Evolutionary conservation across 2,888 invertebrate genomes (phyloP).

Genomic region (Drosophila greeni): DNA sequence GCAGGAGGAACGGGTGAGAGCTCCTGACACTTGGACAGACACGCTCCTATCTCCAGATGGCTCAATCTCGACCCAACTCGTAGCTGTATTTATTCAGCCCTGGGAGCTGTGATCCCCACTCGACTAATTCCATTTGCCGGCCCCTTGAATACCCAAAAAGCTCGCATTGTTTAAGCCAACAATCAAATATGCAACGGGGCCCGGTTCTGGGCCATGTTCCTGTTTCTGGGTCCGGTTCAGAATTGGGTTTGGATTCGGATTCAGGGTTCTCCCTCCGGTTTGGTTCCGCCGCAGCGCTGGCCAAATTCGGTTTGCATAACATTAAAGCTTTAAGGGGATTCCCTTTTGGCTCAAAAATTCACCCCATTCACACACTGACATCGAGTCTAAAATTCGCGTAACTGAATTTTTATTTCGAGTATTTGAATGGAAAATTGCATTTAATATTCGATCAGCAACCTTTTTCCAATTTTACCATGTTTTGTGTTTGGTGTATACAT

Average conservation of each 20-base stretch:
- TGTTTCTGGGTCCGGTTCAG: neutral
- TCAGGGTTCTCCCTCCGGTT: slow-evolving; percentile 1
- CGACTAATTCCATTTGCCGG: slow-evolving; percentile 61
- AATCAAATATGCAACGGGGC: slow-evolving; percentile 63
- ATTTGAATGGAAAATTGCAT: slow-evolving; percentile 27
- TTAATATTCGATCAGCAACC: slow-evolving; percentile 27
- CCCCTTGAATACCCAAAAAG: slow-evolving; percentile 46
- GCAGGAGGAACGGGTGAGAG: slow-evolving; percentile 5
- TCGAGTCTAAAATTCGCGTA: slow-evolving; percentile 20
- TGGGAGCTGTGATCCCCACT: slow-evolving; percentile 13
- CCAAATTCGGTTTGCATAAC: slow-evolving; percentile 60
- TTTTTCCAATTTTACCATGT: slow-evolving; percentile 22
- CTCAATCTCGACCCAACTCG: slow-evolving; percentile 23
- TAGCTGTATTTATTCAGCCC: slow-evolving; percentile 18
- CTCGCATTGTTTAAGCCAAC: slow-evolving; percentile 53
- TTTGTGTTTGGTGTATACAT: slow-evolving; percentile 12
- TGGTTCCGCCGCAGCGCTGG: slow-evolving; percentile 28
- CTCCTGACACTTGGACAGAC: slow-evolving; percentile 37
- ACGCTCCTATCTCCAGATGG: slow-evolving; percentile 18
- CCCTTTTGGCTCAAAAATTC: slow-evolving; percentile 5
- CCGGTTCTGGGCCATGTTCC: slow-evolving; percentile 10
- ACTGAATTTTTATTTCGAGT: slow-evolving; percentile 10
- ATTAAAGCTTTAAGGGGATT: slow-evolving; percentile 45
- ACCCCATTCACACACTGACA: slow-evolving; percentile 11
- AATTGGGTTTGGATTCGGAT: neutral